Evolutionary conservation across 2,888 invertebrate genomes (phyloP).

Genomic region (Thelaira solivaga): DNA sequence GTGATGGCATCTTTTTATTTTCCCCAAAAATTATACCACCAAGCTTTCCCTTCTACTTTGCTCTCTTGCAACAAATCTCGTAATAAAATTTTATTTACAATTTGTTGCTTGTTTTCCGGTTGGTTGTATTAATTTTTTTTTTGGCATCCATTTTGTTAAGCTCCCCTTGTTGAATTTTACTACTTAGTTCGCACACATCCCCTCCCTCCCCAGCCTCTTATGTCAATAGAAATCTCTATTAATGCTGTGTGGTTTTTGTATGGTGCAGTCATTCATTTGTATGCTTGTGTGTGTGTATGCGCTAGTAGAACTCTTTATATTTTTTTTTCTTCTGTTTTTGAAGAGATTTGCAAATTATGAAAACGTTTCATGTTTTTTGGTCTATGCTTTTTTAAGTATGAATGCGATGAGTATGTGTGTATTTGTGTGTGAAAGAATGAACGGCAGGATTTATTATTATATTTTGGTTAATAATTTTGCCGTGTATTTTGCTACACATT

Average conservation of each 20-base stretch:
- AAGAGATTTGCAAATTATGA: conserved; percentile 45
- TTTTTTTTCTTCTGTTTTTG: conserved; percentile 17
- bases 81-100: conserved; percentile 51
- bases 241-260: not conserved
- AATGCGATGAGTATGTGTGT: not conserved
- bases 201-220: no score
- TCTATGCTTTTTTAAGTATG: conserved; percentile 12
- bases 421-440: conserved; percentile 10
- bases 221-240: conserved; percentile 1
- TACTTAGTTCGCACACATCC: not conserved
- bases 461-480: conserved; percentile 30
- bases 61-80: not conserved
- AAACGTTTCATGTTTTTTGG: conserved; percentile 26
- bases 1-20: not conserved
- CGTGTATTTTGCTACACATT: conserved; percentile 52
- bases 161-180: conserved; percentile 33
- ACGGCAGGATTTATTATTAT: conserved; percentile 28
- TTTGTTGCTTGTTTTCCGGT: conserved; percentile 76
- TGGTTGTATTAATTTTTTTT: conserved; percentile 70
- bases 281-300: not conserved
- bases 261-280: conserved; percentile 14
- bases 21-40: not conserved
- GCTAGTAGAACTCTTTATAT: no score
- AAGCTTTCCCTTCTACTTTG: not conserved
- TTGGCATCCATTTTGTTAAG: conserved; percentile 59